Evolutionary conservation across 2,888 invertebrate species (phyloP).

Genomic region (Linnaemya vulpina): DNA sequence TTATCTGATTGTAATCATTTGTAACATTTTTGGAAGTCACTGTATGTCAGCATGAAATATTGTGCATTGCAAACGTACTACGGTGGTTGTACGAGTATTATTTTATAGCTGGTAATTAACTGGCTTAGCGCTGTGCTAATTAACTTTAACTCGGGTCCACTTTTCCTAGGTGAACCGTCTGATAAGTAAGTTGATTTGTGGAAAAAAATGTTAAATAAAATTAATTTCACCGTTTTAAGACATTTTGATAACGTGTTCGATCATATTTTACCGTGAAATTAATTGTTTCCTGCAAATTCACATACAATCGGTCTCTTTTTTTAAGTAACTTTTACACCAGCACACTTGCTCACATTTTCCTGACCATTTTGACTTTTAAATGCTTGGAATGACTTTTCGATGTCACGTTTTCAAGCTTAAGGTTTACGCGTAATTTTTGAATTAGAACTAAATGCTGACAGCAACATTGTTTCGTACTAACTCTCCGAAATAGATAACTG

Average conservation of each 20-base stretch:
- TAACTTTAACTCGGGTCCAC: constrained; percentile 53
- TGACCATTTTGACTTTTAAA: constrained; percentile 47
- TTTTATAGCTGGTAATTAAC: constrained; percentile 69
- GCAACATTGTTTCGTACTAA: constrained; percentile 51
- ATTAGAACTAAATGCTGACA: constrained; percentile 68
- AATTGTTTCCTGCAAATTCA: background rate
- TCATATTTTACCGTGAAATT: background rate
- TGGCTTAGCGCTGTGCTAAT: constrained; percentile 68
- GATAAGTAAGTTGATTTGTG: constrained; percentile 15
- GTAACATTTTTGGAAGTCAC: background rate
- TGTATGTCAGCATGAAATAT: background rate
- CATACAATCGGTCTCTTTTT: background rate
- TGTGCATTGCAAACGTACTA: constrained; percentile 7
- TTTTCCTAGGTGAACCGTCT: constrained; percentile 1
- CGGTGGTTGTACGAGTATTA: constrained; percentile 67
- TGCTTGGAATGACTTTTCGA: constrained; percentile 55
- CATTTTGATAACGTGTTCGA: too few relatives aligned
- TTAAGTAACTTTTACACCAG: constrained; percentile 1
- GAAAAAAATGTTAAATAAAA: background rate
- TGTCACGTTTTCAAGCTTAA: constrained; percentile 70
- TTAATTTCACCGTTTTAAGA: too few relatives aligned
- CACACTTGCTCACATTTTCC: constrained; percentile 20
- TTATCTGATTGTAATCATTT: too few relatives aligned
- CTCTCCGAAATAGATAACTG: constrained; percentile 21
- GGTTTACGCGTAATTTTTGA: constrained; percentile 71